These are phyloP conservation scores for Chrysolina oricalcia DNA, from an alignment of 2,888 invertebrate genomes.

Conservation along the genomic window DNA sequence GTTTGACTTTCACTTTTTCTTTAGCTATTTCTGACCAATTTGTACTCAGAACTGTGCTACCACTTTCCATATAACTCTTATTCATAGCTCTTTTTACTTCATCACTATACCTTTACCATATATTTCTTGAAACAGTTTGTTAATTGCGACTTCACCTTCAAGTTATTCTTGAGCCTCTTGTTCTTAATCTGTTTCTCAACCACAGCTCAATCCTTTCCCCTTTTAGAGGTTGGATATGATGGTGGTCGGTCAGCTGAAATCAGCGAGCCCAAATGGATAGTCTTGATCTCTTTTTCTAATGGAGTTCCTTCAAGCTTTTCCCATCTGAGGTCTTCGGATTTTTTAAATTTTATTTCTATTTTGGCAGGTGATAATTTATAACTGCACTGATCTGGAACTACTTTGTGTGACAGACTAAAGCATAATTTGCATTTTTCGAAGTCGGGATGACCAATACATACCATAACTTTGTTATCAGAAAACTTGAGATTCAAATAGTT, in stretches of 20 bases:
- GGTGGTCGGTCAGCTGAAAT: constrained; percentile 55
- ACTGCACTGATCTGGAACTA: constrained; percentile 80
- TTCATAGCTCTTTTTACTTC: constrained; percentile 98
- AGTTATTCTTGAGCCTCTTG: constrained; percentile 85
- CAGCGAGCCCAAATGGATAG: constrained; percentile 72
- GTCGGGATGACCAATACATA: constrained; percentile 72
- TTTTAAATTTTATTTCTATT: constrained; percentile 90
- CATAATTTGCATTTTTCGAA: constrained; percentile 77
- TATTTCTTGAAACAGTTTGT: constrained; percentile 93
- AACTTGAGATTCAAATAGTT: constrained; percentile 81
- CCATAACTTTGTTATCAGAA: constrained; percentile 73
- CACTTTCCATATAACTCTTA: constrained; percentile 96
- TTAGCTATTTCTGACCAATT: constrained; percentile 95
- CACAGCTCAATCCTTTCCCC: constrained; percentile 91
- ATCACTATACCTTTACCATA: constrained; percentile 92
- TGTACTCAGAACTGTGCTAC: constrained; percentile 97
- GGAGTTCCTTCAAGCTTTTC: constrained; percentile 81
- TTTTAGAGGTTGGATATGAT: constrained; percentile 76
- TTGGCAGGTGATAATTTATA: constrained; percentile 84
- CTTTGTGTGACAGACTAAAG: constrained; percentile 80
- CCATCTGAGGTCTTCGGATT: constrained; percentile 88
- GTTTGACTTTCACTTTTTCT: constrained; percentile 88
- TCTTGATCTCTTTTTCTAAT: constrained; percentile 70
- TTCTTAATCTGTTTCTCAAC: constrained; percentile 87
- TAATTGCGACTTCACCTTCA: constrained; percentile 92